These are phyloP conservation scores for Anagrus nilaparvatae DNA, from an alignment of 1,140 invertebrate species.

Conservation along the genomic window DNA sequence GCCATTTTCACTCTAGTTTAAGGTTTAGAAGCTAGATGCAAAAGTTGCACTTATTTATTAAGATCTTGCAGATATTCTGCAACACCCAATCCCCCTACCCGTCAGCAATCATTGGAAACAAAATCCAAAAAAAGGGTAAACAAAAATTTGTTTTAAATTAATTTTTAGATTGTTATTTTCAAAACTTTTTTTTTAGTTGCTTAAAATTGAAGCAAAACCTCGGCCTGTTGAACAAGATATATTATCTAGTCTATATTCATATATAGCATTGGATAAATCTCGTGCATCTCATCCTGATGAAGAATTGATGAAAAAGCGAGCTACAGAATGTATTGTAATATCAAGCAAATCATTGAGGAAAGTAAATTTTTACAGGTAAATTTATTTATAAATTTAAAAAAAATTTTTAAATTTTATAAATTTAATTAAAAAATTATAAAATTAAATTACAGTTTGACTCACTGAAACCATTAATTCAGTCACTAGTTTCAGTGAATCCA, in stretches of 20 bases:
- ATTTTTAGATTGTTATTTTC: no score
- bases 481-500: no score
- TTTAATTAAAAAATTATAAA: no score
- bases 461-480: no score
- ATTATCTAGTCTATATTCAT: slow-evolving; percentile 78
- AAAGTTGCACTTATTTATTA: slow-evolving; percentile 42
- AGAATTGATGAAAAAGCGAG: slow-evolving; percentile 57
- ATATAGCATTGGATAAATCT: slow-evolving; percentile 65
- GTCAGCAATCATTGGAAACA: slow-evolving; percentile 60
- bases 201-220: slow-evolving; percentile 42
- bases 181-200: no score
- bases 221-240: slow-evolving; percentile 55
- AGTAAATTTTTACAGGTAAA: slow-evolving; percentile 89
- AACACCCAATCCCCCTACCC: slow-evolving; percentile 51
- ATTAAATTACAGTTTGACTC: no score
- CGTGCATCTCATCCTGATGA: slow-evolving; percentile 56
- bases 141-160: no score
- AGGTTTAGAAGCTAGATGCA: slow-evolving; percentile 78
- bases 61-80: slow-evolving; percentile 41
- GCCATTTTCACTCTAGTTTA: slow-evolving; percentile 88
- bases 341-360: slow-evolving; percentile 86
- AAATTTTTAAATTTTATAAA: no score
- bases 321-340: slow-evolving; percentile 78
- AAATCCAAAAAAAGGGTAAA: slow-evolving; percentile 77
- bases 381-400: no score